A percentile compares a stretch with the other conserved stretches of the same genome.
Evolutionary conservation across 2,113 vertebrate genomes (phyloP).

Genomic region (Pelusios castaneus): DNA sequence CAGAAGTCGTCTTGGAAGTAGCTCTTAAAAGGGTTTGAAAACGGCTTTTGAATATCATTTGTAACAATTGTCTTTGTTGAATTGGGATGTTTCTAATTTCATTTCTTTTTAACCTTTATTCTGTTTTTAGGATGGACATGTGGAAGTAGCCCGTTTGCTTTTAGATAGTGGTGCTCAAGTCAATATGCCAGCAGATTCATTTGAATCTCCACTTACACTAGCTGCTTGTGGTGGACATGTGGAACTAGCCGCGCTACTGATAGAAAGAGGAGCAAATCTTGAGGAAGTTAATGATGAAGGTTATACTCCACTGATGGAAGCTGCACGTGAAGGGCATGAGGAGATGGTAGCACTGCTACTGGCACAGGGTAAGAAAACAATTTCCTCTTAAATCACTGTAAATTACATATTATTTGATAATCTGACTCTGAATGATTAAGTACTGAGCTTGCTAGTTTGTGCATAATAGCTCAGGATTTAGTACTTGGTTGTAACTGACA

Average conservation of each 20-base stretch:
- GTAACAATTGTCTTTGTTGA: neutral
- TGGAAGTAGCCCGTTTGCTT: slow-evolving; percentile 96
- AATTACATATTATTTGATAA: neutral
- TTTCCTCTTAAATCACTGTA: neutral
- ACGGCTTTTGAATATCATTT: neutral
- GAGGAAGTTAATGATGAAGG: slow-evolving; percentile 99
- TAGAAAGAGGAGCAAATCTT: slow-evolving; percentile 97
- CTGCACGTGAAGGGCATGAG: slow-evolving; percentile 96
- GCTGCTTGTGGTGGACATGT: slow-evolving; percentile 98
- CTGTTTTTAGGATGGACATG: slow-evolving; percentile 90
- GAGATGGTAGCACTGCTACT: slow-evolving; percentile 99
- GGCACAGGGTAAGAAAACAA: slow-evolving; percentile 88
- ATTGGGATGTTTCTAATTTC: fast-evolving
- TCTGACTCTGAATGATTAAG: neutral
- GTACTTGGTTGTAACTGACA: neutral
- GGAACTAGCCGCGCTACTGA: slow-evolving; percentile 94
- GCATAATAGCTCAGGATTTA: neutral
- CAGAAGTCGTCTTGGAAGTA: neutral
- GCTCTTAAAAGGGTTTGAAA: neutral
- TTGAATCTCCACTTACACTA: slow-evolving; percentile 95
- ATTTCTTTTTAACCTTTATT: neutral
- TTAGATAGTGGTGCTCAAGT: slow-evolving; percentile 99
- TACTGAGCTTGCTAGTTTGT: neutral
- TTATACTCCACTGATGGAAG: slow-evolving; percentile 98
- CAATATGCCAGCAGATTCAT: slow-evolving; percentile 99